A percentile compares a stretch with the other conserved stretches of the same genome.
phyloP scores from a whole-genome alignment of 2,888 invertebrate species.

The Caenorhabditis japonica region DNA sequence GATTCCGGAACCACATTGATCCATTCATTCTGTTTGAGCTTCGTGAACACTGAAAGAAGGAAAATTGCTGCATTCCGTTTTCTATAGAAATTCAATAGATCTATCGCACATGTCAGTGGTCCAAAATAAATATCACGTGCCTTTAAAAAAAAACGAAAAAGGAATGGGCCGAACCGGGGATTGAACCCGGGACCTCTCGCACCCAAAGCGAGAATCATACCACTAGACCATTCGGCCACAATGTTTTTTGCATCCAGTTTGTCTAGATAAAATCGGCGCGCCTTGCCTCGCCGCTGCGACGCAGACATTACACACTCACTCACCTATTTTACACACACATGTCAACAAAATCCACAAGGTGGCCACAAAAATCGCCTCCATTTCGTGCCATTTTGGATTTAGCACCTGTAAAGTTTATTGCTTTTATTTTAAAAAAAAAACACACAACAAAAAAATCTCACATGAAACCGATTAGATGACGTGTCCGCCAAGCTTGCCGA shows the following conservation, averaged over 20 bases:
- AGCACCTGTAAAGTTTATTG: constrained; percentile 17
- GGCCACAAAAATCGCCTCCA: constrained; percentile 7
- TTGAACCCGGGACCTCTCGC: constrained; percentile 64
- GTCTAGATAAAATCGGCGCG: background rate
- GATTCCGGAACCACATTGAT: constrained; percentile 20
- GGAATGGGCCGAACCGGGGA: constrained; percentile 67
- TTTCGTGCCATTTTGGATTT: constrained; percentile 25
- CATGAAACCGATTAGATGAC: constrained; percentile 2
- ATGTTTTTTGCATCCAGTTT: background rate
- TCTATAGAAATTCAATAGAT: too few relatives aligned
- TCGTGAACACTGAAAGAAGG: constrained; percentile 21
- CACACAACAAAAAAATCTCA: too few relatives aligned
- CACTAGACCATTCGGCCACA: constrained; percentile 1
- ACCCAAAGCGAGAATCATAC: background rate
- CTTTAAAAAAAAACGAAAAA: too few relatives aligned
- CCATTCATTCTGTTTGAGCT: constrained; percentile 10
- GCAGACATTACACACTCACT: too few relatives aligned
- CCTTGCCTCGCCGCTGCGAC: background rate
- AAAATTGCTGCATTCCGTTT: too few relatives aligned
- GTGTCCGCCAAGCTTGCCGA: background rate
- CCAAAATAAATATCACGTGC: too few relatives aligned
- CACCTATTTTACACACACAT: constrained; percentile 5
- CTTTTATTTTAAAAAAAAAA: background rate
- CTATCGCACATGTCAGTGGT: too few relatives aligned
- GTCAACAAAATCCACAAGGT: constrained; percentile 18